Evolutionary conservation across 2,888 invertebrate genomes (phyloP).

Genomic region (Meiosimyza decipiens): DNA sequence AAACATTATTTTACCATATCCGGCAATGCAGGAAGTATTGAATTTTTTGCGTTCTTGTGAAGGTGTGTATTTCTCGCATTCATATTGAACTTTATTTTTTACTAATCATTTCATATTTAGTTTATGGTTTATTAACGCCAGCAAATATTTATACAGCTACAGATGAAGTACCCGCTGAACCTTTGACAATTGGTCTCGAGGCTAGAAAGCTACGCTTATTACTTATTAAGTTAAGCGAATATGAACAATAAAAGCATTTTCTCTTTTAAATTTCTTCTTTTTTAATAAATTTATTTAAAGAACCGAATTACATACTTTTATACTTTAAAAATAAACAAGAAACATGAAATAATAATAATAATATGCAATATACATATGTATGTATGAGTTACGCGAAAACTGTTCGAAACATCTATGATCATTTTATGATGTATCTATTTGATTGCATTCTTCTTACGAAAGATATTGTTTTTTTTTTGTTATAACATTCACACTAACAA

Average conservation of each 20-base stretch:
- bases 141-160: constrained; percentile 60
- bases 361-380: not conserved
- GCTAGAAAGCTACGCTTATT: constrained; percentile 63
- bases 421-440: not conserved
- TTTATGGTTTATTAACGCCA: constrained; percentile 63
- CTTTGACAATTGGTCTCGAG: constrained; percentile 65
- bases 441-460: not conserved
- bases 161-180: constrained; percentile 61
- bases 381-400: not conserved
- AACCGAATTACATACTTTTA: not conserved
- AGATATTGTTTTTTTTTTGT: no score
- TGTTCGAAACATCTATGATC: no score
- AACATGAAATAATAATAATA: constrained; percentile 8
- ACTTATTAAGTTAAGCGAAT: constrained; percentile 64
- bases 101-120: constrained; percentile 41
- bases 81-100: not conserved
- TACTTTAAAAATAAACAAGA: constrained; percentile 7
- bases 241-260: constrained; percentile 52
- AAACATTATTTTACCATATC: constrained; percentile 82
- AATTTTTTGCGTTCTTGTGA: constrained; percentile 89
- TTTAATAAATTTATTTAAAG: constrained; percentile 11
- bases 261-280: not conserved
- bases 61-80: constrained; percentile 65
- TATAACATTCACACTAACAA: constrained; percentile 22
- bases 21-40: constrained; percentile 84